These are phyloP conservation scores for Sorex araneus DNA, from an alignment of 2,113 vertebrate species.

Conservation along the genomic window DNA sequence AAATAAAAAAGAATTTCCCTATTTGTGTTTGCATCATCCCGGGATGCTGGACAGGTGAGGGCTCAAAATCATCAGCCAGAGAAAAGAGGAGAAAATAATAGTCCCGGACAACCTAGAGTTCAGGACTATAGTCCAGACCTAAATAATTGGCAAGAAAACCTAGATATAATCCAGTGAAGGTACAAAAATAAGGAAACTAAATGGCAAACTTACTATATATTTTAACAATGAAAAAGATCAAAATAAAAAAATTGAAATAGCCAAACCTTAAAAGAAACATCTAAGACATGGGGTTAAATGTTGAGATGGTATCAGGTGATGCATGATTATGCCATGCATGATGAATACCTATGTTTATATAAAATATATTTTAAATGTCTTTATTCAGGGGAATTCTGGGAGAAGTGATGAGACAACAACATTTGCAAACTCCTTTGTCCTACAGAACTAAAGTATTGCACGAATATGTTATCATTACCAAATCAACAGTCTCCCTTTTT, in stretches of 20 bases:
- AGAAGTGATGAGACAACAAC: conserved; percentile 50
- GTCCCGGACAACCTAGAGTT: no score
- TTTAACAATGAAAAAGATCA: neutral
- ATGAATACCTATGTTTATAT: neutral
- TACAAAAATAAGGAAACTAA: neutral
- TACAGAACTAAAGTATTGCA: neutral
- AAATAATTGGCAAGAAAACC: conserved; percentile 10
- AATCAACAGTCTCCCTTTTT: neutral
- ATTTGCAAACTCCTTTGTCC: conserved; percentile 47
- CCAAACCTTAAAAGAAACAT: neutral
- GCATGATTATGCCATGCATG: neutral
- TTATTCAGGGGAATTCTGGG: conserved; percentile 38
- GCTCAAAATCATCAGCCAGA: neutral
- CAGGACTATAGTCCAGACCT: neutral
- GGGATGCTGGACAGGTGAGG: neutral
- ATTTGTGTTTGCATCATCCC: neutral
- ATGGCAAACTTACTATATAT: conserved; percentile 10
- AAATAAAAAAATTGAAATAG: conserved; percentile 12
- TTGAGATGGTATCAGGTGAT: neutral
- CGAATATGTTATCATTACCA: neutral
- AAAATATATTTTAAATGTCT: neutral
- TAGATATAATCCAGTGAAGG: neutral
- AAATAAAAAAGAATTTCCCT: neutral
- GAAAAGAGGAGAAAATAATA: neutral
- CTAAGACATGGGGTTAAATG: neutral